Percentiles rank a stretch among this genome's conserved stretches.
Conservation (phyloP, 2,113 vertebrate species). For the Nesoenas mayeri region DNA sequence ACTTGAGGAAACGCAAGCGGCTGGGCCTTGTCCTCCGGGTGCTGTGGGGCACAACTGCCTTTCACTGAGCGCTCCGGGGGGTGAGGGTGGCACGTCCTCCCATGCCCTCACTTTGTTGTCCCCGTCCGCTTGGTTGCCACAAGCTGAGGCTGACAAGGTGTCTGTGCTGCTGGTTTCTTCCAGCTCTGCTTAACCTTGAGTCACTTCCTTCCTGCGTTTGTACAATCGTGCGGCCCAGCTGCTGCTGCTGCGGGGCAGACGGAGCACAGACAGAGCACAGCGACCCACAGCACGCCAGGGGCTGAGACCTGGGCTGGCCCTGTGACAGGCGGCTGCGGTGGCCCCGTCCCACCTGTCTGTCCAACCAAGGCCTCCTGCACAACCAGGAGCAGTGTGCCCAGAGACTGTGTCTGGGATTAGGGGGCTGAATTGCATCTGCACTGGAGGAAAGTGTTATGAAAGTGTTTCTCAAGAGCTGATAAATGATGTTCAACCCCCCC, state of each 20-base stretch:
- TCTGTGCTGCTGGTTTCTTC: slow-evolving; percentile 52
- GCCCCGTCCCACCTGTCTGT: neutral
- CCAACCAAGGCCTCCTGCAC: rapidly evolving
- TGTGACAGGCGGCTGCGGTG: rapidly evolving
- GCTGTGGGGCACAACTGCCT: neutral
- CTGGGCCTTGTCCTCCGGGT: rapidly evolving
- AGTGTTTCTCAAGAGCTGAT: slow-evolving; percentile 31
- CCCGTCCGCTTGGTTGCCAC: neutral
- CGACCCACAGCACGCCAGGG: neutral
- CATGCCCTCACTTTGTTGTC: neutral
- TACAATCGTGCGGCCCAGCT: slow-evolving; percentile 52
- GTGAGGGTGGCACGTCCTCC: neutral
- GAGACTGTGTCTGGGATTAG: neutral
- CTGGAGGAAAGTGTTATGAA: neutral
- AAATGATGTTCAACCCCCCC: neutral
- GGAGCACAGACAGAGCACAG: neutral
- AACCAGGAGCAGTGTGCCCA: rapidly evolving
- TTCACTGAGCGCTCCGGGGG: neutral
- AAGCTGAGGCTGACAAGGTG: slow-evolving; percentile 19
- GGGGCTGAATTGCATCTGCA: neutral
- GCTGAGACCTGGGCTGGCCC: neutral
- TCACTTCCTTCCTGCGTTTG: slow-evolving; percentile 75
- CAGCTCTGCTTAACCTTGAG: slow-evolving; percentile 59
- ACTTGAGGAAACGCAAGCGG: neutral
- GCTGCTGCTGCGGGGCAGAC: slow-evolving; percentile 31